Conservation (phyloP, 2,888 invertebrate genomes). For the Unio delphinus region DNA sequence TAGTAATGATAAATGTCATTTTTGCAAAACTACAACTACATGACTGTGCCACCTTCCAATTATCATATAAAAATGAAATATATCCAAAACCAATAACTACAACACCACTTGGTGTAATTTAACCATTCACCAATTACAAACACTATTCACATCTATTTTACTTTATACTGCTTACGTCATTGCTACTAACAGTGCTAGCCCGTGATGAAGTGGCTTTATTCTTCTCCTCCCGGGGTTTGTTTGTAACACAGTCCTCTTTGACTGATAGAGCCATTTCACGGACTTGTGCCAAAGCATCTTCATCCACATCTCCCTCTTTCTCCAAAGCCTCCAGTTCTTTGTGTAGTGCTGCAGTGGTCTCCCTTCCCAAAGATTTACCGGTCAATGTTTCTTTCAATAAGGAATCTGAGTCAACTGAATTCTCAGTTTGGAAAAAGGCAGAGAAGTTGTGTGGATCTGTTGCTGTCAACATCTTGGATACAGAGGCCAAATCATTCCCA, state of each 20-base stretch:
- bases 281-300: slow-evolving; percentile 32
- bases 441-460: slow-evolving; percentile 80
- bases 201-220: too few relatives aligned
- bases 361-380: too few relatives aligned
- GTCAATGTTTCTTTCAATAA: neutral
- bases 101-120: too few relatives aligned
- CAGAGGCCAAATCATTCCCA: slow-evolving; percentile 81
- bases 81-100: too few relatives aligned
- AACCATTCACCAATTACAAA: too few relatives aligned
- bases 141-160: too few relatives aligned
- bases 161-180: too few relatives aligned
- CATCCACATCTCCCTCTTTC: slow-evolving; percentile 37
- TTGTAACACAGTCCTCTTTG: slow-evolving; percentile 32
- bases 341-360: slow-evolving; percentile 17
- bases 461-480: slow-evolving; percentile 83
- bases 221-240: slow-evolving; percentile 4
- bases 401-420: slow-evolving; percentile 19
- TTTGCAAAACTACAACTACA: too few relatives aligned
- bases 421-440: slow-evolving; percentile 75
- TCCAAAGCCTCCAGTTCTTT: slow-evolving; percentile 34
- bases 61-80: too few relatives aligned
- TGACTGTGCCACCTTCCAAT: too few relatives aligned
- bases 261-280: slow-evolving; percentile 40
- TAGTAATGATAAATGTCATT: too few relatives aligned
- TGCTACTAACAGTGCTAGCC: too few relatives aligned